Conservation (phyloP, 2,113 vertebrate species). For the Paedocypris sp. region DNA sequence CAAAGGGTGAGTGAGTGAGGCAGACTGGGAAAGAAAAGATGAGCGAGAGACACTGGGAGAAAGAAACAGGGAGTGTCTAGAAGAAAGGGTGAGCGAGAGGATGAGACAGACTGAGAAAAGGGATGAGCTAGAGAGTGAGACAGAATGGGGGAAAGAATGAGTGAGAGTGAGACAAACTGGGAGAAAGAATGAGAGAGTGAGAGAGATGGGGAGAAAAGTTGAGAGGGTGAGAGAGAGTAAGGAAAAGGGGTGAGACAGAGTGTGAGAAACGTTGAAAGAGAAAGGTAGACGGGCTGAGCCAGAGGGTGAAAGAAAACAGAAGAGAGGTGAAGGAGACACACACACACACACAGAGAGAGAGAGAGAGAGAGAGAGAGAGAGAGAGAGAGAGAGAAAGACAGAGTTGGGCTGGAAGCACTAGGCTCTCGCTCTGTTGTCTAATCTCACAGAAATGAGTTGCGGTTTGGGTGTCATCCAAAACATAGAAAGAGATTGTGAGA, state of each 20-base stretch:
- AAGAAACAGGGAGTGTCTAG: slow-evolving; percentile 15
- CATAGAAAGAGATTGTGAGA: no score
- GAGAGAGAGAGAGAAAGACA: slow-evolving; percentile 19
- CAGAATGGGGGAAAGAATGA: slow-evolving; percentile 6
- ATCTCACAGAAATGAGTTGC: no score
- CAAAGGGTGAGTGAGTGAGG: slow-evolving; percentile 16
- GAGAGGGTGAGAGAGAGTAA: slow-evolving; percentile 21
- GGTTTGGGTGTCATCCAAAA: no score
- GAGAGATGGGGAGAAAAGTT: no score
- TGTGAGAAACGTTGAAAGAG: slow-evolving; percentile 15
- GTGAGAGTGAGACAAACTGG: slow-evolving; percentile 19
- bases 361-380: slow-evolving; percentile 23
- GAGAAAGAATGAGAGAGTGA: slow-evolving; percentile 19
- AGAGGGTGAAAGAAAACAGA: no score
- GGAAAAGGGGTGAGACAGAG: slow-evolving; percentile 23
- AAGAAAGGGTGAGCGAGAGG: slow-evolving; percentile 4
- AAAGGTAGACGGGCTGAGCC: no score
- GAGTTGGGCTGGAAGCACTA: no score
- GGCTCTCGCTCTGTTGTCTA: no score
- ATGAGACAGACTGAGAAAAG: slow-evolving; percentile 19
- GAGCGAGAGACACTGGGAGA: slow-evolving; percentile 21
- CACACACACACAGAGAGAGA: slow-evolving; percentile 10
- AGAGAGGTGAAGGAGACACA: no score
- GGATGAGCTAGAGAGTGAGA: slow-evolving; percentile 19
- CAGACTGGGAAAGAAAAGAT: slow-evolving; percentile 20